Base-by-base conservation (phyloP, 2,113 vertebrate genomes). In the Falcunculus frontatus region DNA sequence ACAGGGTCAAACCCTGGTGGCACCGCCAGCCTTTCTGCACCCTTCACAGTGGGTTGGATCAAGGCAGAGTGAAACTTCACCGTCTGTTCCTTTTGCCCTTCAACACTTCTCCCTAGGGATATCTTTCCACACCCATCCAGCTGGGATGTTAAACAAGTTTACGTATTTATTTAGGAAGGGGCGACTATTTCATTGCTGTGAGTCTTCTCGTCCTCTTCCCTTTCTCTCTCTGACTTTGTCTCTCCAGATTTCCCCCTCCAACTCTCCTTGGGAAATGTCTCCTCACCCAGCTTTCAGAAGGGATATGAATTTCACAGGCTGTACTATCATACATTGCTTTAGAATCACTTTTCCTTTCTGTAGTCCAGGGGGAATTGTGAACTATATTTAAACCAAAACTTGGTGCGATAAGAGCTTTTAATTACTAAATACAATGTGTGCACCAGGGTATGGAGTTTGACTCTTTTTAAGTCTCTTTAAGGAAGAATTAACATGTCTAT, bases 371-470 rank as follows among this genome's bases (percentile, higher is more conserved):
- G 68, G 65, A 74, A 49, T 10, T 64, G 33, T 41, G 63, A 80
- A 52, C 52, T 90, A 96, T 90, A 93, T 94, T 96, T 94, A 96
- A 91, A 68, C 16, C 25, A 84, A 63, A 82, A 56, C 73, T 80
- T 52, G 26, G 26, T 50, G n/a, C 0, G 14, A 95, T 91, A 93
- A 95, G 83, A 80, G 63, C 33, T 63, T 95, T 91, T 96, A 95
- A 97, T 95, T 94, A 77, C 87, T 41, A 87, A 74, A 93, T 83
- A 90, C 89, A 82, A 65, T 16, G 10, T 41, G 42, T 35, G 37
- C 75, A 78, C 37, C 41, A 32, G 57, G 8, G 50, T 57, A 80
- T 41, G 35, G 35, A 62, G 25, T 62, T 65, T 47, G 29, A 41
- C 16, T 87, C 56, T 49, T n/a, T 72, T 41, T 4, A 78, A 83